A percentile compares a stretch with the other conserved stretches of the same genome.
These are phyloP conservation scores for Metopolophium dirhodum DNA, from an alignment of 1,140 invertebrate genomes.

Conservation along the genomic window DNA sequence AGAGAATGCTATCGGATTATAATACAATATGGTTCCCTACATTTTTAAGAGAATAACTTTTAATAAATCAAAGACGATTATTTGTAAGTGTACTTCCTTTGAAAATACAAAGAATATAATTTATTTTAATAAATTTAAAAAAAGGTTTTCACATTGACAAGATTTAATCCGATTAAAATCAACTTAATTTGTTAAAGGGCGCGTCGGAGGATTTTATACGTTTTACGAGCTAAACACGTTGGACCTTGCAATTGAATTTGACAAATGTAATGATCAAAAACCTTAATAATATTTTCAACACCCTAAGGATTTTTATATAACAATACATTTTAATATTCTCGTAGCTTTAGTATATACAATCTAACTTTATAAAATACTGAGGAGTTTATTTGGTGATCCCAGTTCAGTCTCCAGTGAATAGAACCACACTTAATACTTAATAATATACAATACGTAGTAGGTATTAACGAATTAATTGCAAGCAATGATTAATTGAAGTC, in stretches of 20 bases:
- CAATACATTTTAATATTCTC: neutral
- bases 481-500: neutral
- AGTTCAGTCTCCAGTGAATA: neutral
- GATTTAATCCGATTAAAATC: neutral
- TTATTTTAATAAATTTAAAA: neutral
- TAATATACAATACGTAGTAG: neutral
- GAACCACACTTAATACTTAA: neutral
- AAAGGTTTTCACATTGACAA: neutral
- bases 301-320: neutral
- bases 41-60: conserved; percentile 6
- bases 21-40: neutral
- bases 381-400: neutral
- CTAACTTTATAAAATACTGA: neutral
- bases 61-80: neutral
- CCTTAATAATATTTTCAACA: neutral
- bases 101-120: neutral
- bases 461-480: neutral
- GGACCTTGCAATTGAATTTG: neutral
- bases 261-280: neutral
- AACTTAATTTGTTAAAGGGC: neutral
- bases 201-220: neutral
- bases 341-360: neutral
- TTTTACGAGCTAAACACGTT: neutral
- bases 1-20: neutral
- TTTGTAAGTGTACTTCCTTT: neutral